A percentile compares a stretch with the other conserved stretches of the same genome.
These are phyloP conservation scores for Lithobates sylvaticus DNA, from an alignment of 2,797 vertebrate species.

Conservation along the genomic window DNA sequence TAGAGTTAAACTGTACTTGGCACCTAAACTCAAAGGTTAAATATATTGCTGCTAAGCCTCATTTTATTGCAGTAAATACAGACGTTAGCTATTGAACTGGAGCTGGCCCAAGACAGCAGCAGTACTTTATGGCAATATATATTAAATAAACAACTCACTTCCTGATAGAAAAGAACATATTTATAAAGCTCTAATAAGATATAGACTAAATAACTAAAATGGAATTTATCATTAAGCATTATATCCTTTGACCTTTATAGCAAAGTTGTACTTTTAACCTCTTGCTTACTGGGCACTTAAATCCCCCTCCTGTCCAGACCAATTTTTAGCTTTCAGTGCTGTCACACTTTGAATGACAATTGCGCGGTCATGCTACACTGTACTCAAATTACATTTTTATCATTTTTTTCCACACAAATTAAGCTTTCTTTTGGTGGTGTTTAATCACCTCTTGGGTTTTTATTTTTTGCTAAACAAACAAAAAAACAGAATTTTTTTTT, in stretches of 20 bases:
- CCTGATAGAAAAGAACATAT: conserved; percentile 13
- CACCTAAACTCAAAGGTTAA: conserved; percentile 51
- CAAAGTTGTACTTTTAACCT: neutral
- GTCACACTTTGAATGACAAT: too few species aligned
- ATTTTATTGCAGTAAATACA: conserved; percentile 55
- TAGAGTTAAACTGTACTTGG: conserved; percentile 53
- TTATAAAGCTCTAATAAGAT: conserved; percentile 7
- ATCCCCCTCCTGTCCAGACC: too few species aligned
- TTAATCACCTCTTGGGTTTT: too few species aligned
- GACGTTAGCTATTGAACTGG: conserved; percentile 49
- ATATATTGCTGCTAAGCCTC: conserved; percentile 51
- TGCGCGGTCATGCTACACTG: too few species aligned
- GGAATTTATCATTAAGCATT: conserved; percentile 1
- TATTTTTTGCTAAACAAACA: too few species aligned
- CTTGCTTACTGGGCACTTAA: too few species aligned
- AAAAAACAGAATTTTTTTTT: too few species aligned
- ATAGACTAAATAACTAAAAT: conserved; percentile 8
- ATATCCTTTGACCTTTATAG: neutral
- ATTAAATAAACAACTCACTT: conserved; percentile 30
- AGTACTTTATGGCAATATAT: conserved; percentile 38
- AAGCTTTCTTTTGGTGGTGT: too few species aligned
- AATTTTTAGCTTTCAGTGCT: too few species aligned
- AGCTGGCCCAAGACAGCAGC: conserved; percentile 43
- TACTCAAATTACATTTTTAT: too few species aligned
- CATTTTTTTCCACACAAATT: too few species aligned